These are phyloP conservation scores for Morelia viridis DNA, from an alignment of 2,797 vertebrate species.

Conservation along the genomic window DNA sequence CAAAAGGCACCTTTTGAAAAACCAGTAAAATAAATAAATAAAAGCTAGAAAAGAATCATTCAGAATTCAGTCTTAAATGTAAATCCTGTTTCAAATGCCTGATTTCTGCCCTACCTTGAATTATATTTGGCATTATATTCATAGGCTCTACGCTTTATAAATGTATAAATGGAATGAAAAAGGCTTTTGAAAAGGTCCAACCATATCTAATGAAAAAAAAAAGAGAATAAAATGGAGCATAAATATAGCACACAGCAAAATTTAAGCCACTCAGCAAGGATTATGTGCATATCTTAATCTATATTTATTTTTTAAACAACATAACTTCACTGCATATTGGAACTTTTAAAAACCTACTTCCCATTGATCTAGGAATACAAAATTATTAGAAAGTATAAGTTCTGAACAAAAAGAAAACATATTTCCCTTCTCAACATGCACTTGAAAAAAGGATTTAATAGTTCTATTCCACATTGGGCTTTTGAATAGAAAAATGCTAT, in stretches of 20 bases:
- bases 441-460: slow-evolving; percentile 38
- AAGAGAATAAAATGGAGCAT: neutral
- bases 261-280: neutral
- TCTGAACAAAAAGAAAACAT: slow-evolving; percentile 33
- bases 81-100: neutral
- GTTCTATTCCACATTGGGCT: slow-evolving; percentile 37
- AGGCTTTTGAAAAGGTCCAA: neutral
- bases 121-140: neutral
- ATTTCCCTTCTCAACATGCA: slow-evolving; percentile 29
- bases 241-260: neutral
- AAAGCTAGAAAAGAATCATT: neutral
- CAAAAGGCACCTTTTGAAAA: too few species aligned
- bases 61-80: neutral
- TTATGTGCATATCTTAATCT: slow-evolving; percentile 15
- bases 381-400: slow-evolving; percentile 30
- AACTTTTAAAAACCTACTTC: slow-evolving; percentile 42
- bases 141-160: neutral
- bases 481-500: slow-evolving; percentile 44
- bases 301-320: slow-evolving; percentile 23
- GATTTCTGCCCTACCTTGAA: neutral
- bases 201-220: neutral
- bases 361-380: slow-evolving; percentile 18
- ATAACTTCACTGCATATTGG: slow-evolving; percentile 27
- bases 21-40: too few species aligned
- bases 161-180: neutral